Evolutionary conservation across 2,113 vertebrate genomes (phyloP).

Genomic region (Acinonyx jubatus): DNA sequence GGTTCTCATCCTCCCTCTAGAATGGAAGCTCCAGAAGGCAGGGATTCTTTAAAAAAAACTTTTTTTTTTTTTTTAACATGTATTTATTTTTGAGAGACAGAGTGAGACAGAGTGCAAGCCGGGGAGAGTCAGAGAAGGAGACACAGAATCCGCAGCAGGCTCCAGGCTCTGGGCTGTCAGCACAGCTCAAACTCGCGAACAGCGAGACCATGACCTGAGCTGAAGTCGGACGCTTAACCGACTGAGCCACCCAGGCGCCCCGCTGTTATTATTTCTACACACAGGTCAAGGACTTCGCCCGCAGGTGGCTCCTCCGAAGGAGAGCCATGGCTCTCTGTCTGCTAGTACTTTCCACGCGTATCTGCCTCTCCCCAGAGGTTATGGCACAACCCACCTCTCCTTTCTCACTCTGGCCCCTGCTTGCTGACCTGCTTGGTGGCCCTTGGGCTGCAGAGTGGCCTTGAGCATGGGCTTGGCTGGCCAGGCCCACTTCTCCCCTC

Average conservation of each 20-base stretch:
- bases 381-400: background rate
- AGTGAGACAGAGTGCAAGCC: too few species aligned
- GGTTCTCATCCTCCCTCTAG: background rate
- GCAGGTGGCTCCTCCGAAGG: accelerated
- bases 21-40: background rate
- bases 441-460: background rate
- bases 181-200: too few species aligned
- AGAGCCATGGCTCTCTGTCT: background rate
- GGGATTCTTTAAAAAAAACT: background rate
- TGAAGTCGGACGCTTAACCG: too few species aligned
- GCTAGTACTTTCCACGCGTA: accelerated
- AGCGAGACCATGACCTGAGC: too few species aligned
- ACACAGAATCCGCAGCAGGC: too few species aligned
- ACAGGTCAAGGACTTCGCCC: background rate
- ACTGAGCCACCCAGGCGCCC: too few species aligned
- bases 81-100: too few species aligned
- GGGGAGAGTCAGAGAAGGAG: too few species aligned
- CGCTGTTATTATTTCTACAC: too few species aligned
- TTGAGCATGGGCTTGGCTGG: accelerated
- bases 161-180: too few species aligned
- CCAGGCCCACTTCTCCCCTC: accelerated
- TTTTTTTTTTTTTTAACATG: too few species aligned
- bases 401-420: background rate
- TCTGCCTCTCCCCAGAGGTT: background rate
- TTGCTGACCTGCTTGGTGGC: background rate